Base-by-base conservation (phyloP, 2,888 invertebrate species). In the Zaprionus lineosus region DNA sequence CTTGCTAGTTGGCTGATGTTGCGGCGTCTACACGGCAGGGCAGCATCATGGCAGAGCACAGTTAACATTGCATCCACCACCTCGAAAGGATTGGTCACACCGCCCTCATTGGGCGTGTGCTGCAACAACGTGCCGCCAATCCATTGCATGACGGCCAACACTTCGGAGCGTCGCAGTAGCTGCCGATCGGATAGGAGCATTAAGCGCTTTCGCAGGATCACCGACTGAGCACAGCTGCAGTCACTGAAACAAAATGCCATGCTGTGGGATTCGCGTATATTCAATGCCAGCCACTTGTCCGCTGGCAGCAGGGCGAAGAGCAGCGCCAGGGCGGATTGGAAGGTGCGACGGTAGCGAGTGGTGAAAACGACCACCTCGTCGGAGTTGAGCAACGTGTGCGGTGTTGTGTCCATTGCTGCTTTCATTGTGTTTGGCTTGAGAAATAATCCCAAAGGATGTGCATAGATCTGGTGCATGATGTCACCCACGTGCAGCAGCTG, bases 271-370 rank as follows among this genome's bases (percentile, higher is more conserved):
- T 96, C 96, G 6, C 92, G 91, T 8, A 97, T 92, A 16, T 91
- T 91, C 3, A 96, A 90, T 51, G 93, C 93, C 5, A 93, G 90
- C 78, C 94, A 91, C 41, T 93, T 91, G 52, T 95, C 94, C 1
- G 91, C 89, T 2, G 94, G 93, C 26, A 96, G 90, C 63, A 96
- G 92, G 0, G 94, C 93, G 86, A 93, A 95, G 2, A 96, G 88
- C 71, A 96, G 92, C 0, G 96, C 96, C 72, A 96, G 91, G 0
- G 96, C 94, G 75, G 97, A 97, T 90, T 98, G 98, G 85, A 96
- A 96, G 11, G 98, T 98, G 78, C 98, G 92, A 0, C 97, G 90
- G 88, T 96, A 97, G 31, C 95, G 92, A 0, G 98, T 97, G 73
- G 96, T 95, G 87, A 94, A 94, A 3, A 95, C 92, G 8, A 94